These are phyloP conservation scores for Brachyopa scutellaris DNA, from an alignment of 2,888 invertebrate genomes.

Conservation along the genomic window DNA sequence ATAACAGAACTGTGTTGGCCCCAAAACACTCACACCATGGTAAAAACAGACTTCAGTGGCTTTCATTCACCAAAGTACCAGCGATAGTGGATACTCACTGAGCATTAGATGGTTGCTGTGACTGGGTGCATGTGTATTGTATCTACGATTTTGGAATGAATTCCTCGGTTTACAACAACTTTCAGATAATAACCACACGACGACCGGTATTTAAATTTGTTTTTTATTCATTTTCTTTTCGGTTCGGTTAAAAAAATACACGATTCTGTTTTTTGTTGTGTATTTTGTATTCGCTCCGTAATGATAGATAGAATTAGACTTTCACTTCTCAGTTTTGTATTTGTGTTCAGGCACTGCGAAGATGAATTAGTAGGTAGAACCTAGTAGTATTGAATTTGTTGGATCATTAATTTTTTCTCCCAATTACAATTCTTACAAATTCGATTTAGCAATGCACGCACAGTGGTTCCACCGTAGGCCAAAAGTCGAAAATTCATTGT, in stretches of 20 bases:
- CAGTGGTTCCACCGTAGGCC: no score
- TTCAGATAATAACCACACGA: conserved; percentile 60
- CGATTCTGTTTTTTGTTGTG: conserved; percentile 1
- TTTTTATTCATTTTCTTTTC: conserved; percentile 20
- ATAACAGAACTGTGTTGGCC: conserved; percentile 25
- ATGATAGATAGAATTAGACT: neutral
- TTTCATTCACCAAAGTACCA: conserved; percentile 56
- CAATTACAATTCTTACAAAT: no score
- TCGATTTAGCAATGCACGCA: no score
- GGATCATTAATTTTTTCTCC: no score
- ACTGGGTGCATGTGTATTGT: neutral
- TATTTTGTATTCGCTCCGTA: conserved; percentile 14
- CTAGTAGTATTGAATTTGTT: no score
- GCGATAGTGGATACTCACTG: conserved; percentile 4
- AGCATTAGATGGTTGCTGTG: conserved; percentile 19
- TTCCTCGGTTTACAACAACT: conserved; percentile 56
- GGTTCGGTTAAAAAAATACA: conserved; percentile 8
- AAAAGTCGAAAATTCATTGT: no score
- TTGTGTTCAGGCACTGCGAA: neutral
- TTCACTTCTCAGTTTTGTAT: conserved; percentile 5
- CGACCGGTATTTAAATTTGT: conserved; percentile 57
- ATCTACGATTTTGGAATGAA: conserved; percentile 37
- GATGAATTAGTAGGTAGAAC: no score
- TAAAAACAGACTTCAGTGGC: neutral
- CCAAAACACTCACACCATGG: conserved; percentile 16